Base-by-base conservation (phyloP, 2,888 invertebrate genomes). In the Choreutis nemorana region DNA sequence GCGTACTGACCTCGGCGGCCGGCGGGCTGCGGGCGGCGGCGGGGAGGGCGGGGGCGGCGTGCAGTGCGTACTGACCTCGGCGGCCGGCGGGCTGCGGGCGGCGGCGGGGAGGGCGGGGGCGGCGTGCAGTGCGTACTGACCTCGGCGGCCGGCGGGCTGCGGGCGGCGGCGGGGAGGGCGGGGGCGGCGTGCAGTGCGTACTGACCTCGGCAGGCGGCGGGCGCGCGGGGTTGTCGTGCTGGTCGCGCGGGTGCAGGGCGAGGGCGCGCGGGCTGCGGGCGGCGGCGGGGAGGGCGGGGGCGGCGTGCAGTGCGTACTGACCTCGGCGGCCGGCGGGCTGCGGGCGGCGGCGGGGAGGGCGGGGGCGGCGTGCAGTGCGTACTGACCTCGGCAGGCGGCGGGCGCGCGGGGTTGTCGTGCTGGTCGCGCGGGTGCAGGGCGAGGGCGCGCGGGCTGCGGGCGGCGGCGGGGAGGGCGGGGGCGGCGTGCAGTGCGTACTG, bases 241-340 rank as follows among this genome's bases (percentile, higher is more conserved):
- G 89, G 75, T 96, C 96, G 34, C 94, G 81, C n/a, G 95, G 94
- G 57, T 94, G 94, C 51, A 96, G 86, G 58, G 87, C 87, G 59
- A 96, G 82, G 30, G 85, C 75, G 50, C 91, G 89, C 15, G 89
- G 83, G 22, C 87, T 81, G 33, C 86, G 88, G 13, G 88, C 88
- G 28, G 42, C 41, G 64, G 91, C 91, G 29, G 93, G 87, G 27
- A 92, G 89, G 5, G 91, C 92, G 33, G 90, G 90, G 44, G 89
- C 89, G 11, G 14, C 24, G 51, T 90, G 90, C 30, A 90, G 82
- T 36, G 91, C 84, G 50, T 8, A 5, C 18, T 5, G 5, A 5
- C 18, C 18, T 18, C 18, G n/a, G n/a, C n/a, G n/a, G n/a, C n/a
- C n/a, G n/a, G n/a, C n/a, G n/a, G n/a, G n/a, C n/a, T n/a, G n/a